phyloP scores from a whole-genome alignment of 2,888 invertebrate species.

The Siphonodentalium dalli region DNA sequence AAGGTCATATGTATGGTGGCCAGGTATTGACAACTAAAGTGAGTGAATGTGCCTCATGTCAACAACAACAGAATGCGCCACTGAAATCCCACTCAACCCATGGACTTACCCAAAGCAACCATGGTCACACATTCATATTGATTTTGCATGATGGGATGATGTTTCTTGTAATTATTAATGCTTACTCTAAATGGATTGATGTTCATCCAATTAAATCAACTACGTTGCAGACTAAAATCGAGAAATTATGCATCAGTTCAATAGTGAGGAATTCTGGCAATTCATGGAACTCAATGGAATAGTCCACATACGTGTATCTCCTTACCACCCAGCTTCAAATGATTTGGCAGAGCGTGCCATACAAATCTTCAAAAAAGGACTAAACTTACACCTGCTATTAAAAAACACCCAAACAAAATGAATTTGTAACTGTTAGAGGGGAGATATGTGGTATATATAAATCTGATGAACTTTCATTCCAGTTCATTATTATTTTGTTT shows the following conservation, averaged over 20 bases:
- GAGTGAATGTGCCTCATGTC: constrained; percentile 27
- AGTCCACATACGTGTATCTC: constrained; percentile 23
- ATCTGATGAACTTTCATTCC: too few species aligned
- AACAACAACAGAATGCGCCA: constrained; percentile 22
- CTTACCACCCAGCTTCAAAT: constrained; percentile 31
- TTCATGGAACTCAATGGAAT: constrained; percentile 29
- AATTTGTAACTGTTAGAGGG: too few species aligned
- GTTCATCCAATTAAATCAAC: constrained; percentile 17
- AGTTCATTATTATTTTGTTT: too few species aligned
- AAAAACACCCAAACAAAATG: too few species aligned
- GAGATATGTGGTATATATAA: too few species aligned
- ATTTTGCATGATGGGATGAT: constrained; percentile 38
- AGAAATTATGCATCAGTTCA: constrained; percentile 31
- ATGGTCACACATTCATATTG: constrained; percentile 43
- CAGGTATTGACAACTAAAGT: constrained; percentile 23
- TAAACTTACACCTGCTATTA: too few species aligned
- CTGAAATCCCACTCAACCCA: constrained; percentile 35
- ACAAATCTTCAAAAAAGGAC: too few species aligned
- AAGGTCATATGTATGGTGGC: constrained; percentile 37
- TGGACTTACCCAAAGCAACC: constrained; percentile 39
- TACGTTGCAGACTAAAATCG: constrained; percentile 26
- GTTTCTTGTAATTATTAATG: constrained; percentile 34
- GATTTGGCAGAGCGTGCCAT: constrained; percentile 26
- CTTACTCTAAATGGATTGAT: constrained; percentile 37
- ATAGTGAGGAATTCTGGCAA: constrained; percentile 26